Percentiles rank a stretch among this genome's conserved stretches.
Evolutionary conservation across 2,797 vertebrate genomes (phyloP).

Genomic region (Girardinus metallicus): DNA sequence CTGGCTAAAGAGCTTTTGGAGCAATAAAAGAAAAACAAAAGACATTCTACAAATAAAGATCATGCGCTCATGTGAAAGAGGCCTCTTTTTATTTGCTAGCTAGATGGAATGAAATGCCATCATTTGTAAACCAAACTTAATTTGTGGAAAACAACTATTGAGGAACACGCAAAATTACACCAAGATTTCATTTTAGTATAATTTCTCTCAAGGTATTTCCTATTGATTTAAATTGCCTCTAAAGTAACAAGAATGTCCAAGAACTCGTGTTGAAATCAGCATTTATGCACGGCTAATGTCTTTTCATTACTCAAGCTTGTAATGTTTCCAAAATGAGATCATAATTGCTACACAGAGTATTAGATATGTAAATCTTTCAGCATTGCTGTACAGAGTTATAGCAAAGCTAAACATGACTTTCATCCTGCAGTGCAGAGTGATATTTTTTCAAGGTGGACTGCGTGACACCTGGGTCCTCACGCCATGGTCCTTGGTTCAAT

Average conservation of each 20-base stretch:
- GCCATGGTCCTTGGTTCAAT: neutral
- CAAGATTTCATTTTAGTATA: conserved; percentile 1
- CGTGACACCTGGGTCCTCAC: neutral
- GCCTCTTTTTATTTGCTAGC: neutral
- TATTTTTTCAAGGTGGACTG: neutral
- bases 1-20: neutral
- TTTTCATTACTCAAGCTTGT: neutral
- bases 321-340: neutral
- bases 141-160: conserved; percentile 6
- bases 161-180: conserved; percentile 2
- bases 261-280: neutral
- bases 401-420: neutral
- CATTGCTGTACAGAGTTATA: neutral
- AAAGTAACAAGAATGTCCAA: neutral
- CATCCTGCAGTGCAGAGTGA: neutral
- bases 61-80: neutral
- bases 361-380: neutral
- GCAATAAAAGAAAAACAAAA: neutral
- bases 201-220: conserved; percentile 9
- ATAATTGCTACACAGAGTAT: neutral
- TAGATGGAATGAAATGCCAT: neutral
- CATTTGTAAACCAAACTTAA: conserved; percentile 7
- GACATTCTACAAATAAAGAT: neutral
- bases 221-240: neutral
- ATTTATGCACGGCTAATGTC: neutral